Base-by-base conservation (phyloP, 2,888 invertebrate species). In the Volucella bombylans region DNA sequence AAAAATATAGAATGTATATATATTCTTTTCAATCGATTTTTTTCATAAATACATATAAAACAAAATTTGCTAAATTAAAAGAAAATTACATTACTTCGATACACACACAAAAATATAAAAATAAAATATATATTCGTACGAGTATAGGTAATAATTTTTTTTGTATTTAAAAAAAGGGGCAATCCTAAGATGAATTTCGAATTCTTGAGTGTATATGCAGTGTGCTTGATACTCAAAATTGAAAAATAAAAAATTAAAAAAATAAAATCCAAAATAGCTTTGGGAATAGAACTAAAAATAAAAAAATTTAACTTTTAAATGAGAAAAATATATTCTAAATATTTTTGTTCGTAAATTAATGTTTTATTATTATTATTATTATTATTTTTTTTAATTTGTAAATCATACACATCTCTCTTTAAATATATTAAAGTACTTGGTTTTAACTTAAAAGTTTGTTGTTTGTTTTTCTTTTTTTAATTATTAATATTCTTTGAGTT, bases 51-150 rank as follows among this genome's bases (percentile, higher is more conserved):
- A 86, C 61, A 77, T 55, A 74, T 59, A 78, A 82, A 65, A 80
- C 39, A 73, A 65, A 78, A 65, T 86, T 69, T 55, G 74, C 79
- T 76, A 76, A 79, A 68, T 47, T 78, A 78, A 74, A 59, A 62
- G 74, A 71, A 12, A 23, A 18, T 18, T 23, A 23, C 18, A 23
- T 64, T 76, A 71, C 72, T 65, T 73, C 62, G 76, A 49, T 86
- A 82, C 86, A 69, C 82, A 72, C 87, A 74, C 87, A 86, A 82
- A 71, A 87, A 85, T 85, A 86, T 65, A 61, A 77, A 82, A 82
- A 57, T 76, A 45, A 69, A 31, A 23, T 73, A 85, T 73, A 85
- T 68, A 59, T 77, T 59, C 55, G 52, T 81, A n/a, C n/a, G n/a
- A n/a, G n/a, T n/a, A 43, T 68, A 73, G 4, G 31, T 31, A 31